These are phyloP conservation scores for Poecilus cupreus DNA, from an alignment of 2,888 invertebrate species.

Conservation along the genomic window DNA sequence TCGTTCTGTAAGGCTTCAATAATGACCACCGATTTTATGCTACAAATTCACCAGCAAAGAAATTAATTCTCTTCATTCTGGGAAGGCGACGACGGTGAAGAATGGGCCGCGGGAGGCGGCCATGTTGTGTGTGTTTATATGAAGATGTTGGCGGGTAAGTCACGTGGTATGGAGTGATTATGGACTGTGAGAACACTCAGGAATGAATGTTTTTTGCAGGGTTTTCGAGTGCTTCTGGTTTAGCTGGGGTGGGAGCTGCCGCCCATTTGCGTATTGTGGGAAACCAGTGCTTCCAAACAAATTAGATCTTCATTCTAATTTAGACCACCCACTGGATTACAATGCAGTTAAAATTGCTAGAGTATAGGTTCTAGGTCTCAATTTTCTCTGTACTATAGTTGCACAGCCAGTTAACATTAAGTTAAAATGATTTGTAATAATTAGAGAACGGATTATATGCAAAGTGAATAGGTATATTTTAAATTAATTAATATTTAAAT, in stretches of 20 bases:
- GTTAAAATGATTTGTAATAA: too few relatives aligned
- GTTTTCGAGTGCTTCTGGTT: background rate
- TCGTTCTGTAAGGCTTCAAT: slow-evolving; percentile 32
- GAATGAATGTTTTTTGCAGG: slow-evolving; percentile 10
- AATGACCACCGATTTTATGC: slow-evolving; percentile 53
- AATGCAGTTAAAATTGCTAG: too few relatives aligned
- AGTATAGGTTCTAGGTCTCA: too few relatives aligned
- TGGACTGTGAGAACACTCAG: background rate
- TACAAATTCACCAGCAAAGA: slow-evolving; percentile 42
- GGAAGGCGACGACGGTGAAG: slow-evolving; percentile 17
- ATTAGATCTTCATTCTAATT: background rate
- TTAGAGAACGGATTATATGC: too few relatives aligned
- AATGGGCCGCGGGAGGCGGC: background rate
- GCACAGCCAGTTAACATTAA: too few relatives aligned
- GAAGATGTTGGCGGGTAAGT: slow-evolving; percentile 23
- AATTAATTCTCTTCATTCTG: slow-evolving; percentile 53
- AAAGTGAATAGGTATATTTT: too few relatives aligned
- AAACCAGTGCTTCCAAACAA: background rate
- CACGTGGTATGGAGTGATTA: slow-evolving; percentile 24
- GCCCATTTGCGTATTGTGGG: background rate
- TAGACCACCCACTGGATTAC: background rate
- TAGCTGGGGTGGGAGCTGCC: background rate
- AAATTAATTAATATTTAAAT: too few relatives aligned
- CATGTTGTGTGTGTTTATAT: slow-evolving; percentile 46
- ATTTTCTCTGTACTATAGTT: too few relatives aligned